Base-by-base conservation (phyloP, 2,888 invertebrate genomes). In the Hydroisotoma schaefferi region DNA sequence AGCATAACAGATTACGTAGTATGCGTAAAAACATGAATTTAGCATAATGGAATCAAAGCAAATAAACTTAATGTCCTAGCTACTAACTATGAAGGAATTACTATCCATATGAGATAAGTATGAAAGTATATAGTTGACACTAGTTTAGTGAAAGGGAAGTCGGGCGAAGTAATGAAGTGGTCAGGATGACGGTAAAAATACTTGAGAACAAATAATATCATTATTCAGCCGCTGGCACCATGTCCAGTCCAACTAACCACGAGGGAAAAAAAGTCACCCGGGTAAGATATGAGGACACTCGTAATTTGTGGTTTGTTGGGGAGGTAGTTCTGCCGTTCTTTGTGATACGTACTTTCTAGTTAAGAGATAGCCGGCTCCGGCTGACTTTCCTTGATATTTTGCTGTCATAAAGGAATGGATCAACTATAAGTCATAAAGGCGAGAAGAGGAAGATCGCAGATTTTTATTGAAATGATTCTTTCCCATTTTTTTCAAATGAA, bases 121-220 rank as follows among this genome's bases (percentile, higher is more conserved):
- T n/a, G n/a, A n/a, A n/a, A n/a, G n/a, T n/a, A n/a, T n/a, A n/a
- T n/a, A n/a, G n/a, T n/a, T n/a, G n/a, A n/a, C n/a, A n/a, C n/a
- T n/a, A n/a, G n/a, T n/a, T n/a, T n/a, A n/a, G n/a, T n/a, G n/a
- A n/a, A n/a, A n/a, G n/a, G n/a, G n/a, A n/a, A n/a, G n/a, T 55
- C 33, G 59, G 54, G 54, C 40, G 53, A 57, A 62, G 61, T 65
- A 65, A 65, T 65, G 65, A 65, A 65, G 65, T 65, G 62, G 61
- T 65, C 65, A 64, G 52, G 43, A 43, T 18, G 33, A 47, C 38
- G 44, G 38, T 33, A 40, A 49, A 55, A 27, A n/a, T 29, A 55
- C 40, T 40, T 40, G 40, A 20, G 40, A 40, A 15, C 40, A 40
- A n/a, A 40, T 40, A 40, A 40, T 40, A 40, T 5, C 20, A 40